phyloP scores from a whole-genome alignment of 2,888 invertebrate species.

The Phymatocera aterrima region DNA sequence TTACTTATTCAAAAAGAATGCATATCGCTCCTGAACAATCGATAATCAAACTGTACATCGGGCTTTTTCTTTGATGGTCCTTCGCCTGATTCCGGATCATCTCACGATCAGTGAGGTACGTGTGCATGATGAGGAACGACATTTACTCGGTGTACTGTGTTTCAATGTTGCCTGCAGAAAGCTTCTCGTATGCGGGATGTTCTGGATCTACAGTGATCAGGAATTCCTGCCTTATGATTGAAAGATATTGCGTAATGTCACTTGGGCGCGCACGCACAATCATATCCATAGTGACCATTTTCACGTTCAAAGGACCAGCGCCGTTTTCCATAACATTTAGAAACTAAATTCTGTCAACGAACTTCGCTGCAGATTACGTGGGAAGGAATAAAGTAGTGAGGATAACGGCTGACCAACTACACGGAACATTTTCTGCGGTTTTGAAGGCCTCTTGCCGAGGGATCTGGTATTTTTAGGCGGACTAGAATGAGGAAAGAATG shows the following conservation, averaged over 20 bases:
- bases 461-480: constrained; percentile 5
- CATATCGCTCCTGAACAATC: no score
- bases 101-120: constrained; percentile 52
- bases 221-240: constrained; percentile 1
- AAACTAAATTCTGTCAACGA: neutral
- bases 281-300: neutral
- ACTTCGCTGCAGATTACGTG: neutral
- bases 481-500: neutral
- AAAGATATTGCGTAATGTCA: neutral
- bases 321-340: neutral
- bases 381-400: neutral
- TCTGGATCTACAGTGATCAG: constrained; percentile 3
- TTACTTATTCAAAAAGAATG: no score
- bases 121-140: constrained; percentile 57
- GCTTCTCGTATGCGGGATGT: constrained; percentile 22
- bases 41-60: no score
- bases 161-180: constrained; percentile 25
- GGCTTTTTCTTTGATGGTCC: constrained; percentile 48
- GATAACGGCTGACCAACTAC: neutral
- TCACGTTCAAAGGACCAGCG: neutral
- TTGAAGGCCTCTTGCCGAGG: neutral
- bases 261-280: neutral
- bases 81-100: constrained; percentile 54
- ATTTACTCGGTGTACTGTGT: constrained; percentile 56
- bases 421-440: constrained; percentile 29